phyloP scores from a whole-genome alignment of 2,113 vertebrate species.

The Isichthys henryi region DNA sequence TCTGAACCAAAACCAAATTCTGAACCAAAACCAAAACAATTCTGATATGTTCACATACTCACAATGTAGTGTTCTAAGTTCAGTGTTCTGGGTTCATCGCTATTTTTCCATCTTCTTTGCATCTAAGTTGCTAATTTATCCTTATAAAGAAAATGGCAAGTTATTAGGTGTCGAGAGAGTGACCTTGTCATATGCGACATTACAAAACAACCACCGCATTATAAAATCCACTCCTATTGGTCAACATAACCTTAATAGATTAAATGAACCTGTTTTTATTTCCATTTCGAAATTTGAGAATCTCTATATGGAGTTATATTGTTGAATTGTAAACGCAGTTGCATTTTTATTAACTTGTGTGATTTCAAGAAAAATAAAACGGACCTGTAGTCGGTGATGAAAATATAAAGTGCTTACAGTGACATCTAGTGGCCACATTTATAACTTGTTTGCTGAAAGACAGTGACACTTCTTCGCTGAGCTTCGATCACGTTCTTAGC shows the following conservation, averaged over 20 bases:
- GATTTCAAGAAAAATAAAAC: background rate
- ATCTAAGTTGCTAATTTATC: background rate
- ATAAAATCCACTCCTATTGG: background rate
- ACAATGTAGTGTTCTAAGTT: too few species aligned
- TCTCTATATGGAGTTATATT: background rate
- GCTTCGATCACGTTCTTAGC: background rate
- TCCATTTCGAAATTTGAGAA: background rate
- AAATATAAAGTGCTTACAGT: background rate
- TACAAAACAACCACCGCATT: background rate
- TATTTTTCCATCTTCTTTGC: background rate
- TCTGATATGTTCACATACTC: too few species aligned
- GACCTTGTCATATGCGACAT: background rate
- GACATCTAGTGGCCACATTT: conserved; percentile 3
- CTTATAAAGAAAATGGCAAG: background rate
- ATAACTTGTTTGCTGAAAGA: background rate
- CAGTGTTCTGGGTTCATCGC: too few species aligned
- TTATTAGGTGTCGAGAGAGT: background rate
- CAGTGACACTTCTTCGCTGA: background rate
- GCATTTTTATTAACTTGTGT: background rate
- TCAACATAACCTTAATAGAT: background rate
- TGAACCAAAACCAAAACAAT: too few species aligned
- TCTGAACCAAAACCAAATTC: too few species aligned
- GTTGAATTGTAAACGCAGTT: background rate
- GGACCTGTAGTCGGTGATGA: background rate
- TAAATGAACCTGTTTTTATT: background rate